Evolutionary conservation across 1,140 invertebrate species (phyloP).

Genomic region (Drosophila biarmipes): DNA sequence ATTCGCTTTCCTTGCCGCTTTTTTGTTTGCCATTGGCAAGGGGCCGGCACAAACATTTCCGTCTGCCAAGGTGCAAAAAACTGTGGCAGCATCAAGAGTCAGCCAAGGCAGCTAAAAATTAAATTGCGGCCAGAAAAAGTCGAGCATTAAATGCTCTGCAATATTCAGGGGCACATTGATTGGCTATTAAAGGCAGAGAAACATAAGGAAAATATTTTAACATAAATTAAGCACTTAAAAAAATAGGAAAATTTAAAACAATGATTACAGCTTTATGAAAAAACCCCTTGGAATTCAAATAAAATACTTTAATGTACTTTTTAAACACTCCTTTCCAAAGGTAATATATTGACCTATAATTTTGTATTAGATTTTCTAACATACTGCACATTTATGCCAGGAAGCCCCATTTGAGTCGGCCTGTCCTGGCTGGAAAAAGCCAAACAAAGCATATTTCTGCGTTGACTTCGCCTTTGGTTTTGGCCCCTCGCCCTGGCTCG

Average conservation of each 20-base stretch:
- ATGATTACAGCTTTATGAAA: no score
- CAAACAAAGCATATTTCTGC: slow-evolving; percentile 79
- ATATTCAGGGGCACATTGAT: neutral
- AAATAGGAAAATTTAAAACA: no score
- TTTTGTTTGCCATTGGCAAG: slow-evolving; percentile 38
- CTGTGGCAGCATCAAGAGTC: slow-evolving; percentile 49
- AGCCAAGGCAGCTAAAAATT: slow-evolving; percentile 30
- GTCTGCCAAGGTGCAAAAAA: slow-evolving; percentile 69
- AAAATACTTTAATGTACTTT: no score
- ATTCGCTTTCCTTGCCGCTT: slow-evolving; percentile 35
- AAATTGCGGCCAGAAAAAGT: neutral
- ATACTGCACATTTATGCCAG: neutral
- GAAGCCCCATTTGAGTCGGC: slow-evolving; percentile 6
- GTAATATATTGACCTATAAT: no score
- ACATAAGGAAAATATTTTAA: neutral
- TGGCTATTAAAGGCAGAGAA: neutral
- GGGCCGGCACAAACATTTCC: slow-evolving; percentile 57
- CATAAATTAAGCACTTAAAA: no score
- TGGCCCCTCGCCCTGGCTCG: neutral
- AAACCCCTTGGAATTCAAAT: no score
- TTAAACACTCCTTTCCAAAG: no score
- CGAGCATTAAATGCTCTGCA: slow-evolving; percentile 48
- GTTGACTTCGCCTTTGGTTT: slow-evolving; percentile 57
- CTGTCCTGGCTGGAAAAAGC: slow-evolving; percentile 48
- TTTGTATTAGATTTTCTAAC: neutral